phyloP scores from a whole-genome alignment of 2,888 invertebrate genomes.

The Chrysolina haemoptera region DNA sequence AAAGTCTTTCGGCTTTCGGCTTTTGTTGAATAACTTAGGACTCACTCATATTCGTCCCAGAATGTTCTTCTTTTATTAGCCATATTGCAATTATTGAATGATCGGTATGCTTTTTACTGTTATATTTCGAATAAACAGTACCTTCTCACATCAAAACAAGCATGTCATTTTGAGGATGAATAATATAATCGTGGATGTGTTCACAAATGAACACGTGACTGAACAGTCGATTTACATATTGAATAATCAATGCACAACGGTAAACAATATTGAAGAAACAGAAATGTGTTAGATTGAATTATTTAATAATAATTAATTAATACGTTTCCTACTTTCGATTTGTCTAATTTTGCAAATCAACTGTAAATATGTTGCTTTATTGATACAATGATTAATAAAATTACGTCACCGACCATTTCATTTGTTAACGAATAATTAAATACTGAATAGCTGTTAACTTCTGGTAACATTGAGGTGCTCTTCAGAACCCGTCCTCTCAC shows the following conservation, averaged over 20 bases:
- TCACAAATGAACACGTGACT: background rate
- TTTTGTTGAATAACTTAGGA: no score
- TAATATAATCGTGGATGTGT: background rate
- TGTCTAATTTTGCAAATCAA: background rate
- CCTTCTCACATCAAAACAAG: no score
- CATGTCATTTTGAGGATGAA: background rate
- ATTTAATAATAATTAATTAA: background rate
- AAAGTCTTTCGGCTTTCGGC: no score
- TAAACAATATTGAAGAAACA: background rate
- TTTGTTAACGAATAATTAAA: background rate
- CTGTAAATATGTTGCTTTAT: background rate
- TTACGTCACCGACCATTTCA: background rate
- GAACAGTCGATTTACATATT: background rate
- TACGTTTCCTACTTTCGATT: slow-evolving; percentile 1
- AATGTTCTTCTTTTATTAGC: no score
- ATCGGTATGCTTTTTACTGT: no score
- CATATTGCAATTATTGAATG: no score
- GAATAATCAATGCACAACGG: background rate
- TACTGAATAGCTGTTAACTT: background rate
- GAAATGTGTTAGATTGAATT: background rate
- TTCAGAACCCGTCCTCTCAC: background rate
- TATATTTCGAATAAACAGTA: no score
- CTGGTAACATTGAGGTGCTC: background rate
- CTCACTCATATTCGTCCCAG: no score
- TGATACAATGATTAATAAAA: background rate